These are phyloP conservation scores for Synanthedon myopaeformis DNA, from an alignment of 2,888 invertebrate species.

Conservation along the genomic window DNA sequence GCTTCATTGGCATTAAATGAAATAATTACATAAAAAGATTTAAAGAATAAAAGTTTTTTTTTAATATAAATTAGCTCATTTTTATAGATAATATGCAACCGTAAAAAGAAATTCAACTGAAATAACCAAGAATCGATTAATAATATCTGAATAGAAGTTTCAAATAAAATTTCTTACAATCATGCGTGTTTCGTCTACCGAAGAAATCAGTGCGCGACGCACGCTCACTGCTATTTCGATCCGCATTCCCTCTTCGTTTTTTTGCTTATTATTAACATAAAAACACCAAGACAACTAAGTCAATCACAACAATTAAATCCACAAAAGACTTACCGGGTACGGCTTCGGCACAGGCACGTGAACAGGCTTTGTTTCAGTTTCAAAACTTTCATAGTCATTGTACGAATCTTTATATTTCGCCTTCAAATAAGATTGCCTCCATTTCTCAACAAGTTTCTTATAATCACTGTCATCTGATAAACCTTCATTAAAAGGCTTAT, in stretches of 20 bases:
- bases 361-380: conserved; percentile 43
- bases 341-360: conserved; percentile 55
- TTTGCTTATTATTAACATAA: conserved; percentile 42
- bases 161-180: too few species aligned
- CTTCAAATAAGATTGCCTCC: conserved; percentile 54
- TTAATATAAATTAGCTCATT: too few species aligned
- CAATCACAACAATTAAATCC: conserved; percentile 8
- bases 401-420: conserved; percentile 42
- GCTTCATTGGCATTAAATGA: too few species aligned
- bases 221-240: conserved; percentile 47
- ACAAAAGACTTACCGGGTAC: conserved; percentile 45
- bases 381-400: conserved; percentile 32
- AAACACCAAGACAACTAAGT: conserved; percentile 5
- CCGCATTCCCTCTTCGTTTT: conserved; percentile 55
- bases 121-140: too few species aligned
- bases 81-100: too few species aligned
- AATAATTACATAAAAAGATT: too few species aligned
- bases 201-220: conserved; percentile 65
- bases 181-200: conserved; percentile 11
- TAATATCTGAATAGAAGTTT: too few species aligned
- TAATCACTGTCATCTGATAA: conserved; percentile 40
- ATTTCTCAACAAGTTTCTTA: conserved; percentile 50
- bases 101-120: too few species aligned
- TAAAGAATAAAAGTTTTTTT: too few species aligned
- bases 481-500: conserved; percentile 29